These are phyloP conservation scores for Euzophera pinguis DNA, from an alignment of 2,888 invertebrate species.

Conservation along the genomic window DNA sequence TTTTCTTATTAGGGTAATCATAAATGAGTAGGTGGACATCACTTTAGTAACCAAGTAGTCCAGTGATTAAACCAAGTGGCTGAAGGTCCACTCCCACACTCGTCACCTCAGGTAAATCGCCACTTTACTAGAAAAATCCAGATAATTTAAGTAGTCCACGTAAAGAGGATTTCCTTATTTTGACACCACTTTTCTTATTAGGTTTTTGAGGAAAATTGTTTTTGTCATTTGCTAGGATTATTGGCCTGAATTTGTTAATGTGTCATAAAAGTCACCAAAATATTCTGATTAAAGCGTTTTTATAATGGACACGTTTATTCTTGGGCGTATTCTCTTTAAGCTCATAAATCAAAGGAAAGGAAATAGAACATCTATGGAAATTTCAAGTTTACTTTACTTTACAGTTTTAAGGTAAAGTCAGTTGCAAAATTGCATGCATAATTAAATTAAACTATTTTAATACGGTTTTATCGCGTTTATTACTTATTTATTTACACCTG, in stretches of 20 bases:
- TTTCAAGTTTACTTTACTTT: no score
- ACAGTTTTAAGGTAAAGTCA: no score
- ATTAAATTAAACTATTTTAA: no score
- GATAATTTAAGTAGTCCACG: background rate
- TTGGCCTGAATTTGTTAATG: background rate
- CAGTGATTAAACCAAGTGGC: conserved; percentile 3
- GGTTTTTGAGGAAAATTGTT: background rate
- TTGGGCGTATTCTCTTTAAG: no score
- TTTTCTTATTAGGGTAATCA: conserved; percentile 1
- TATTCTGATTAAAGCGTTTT: no score
- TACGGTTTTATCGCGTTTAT: no score
- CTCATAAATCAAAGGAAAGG: no score
- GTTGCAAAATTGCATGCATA: no score
- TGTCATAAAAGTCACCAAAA: no score
- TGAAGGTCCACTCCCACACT: conserved; percentile 14
- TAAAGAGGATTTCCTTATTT: conserved; percentile 14
- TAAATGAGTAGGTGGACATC: background rate
- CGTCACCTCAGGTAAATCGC: conserved; percentile 12
- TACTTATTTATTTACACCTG: no score
- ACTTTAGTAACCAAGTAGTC: background rate
- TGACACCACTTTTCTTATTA: background rate
- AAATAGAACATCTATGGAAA: no score
- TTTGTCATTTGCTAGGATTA: background rate
- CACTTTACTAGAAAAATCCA: background rate
- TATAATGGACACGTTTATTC: no score